Evolutionary conservation across 2,113 vertebrate species (phyloP), one percentile per base, ranked within the genome.

Genomic region (Cavia aperea): DNA sequence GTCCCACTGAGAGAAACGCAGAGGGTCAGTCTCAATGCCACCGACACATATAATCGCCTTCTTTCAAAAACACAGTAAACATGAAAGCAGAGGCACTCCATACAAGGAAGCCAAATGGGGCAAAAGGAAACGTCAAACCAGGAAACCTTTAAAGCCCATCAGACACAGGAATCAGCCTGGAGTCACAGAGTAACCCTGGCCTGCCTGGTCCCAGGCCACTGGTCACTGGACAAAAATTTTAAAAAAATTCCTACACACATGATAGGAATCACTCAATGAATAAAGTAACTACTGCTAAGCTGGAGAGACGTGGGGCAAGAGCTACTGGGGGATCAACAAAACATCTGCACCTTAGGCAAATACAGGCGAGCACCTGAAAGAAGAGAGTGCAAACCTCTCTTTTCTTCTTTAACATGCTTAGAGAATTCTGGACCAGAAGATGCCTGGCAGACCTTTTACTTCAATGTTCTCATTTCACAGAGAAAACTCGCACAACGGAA

Each of bases 111-210:
- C 77, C 93, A 75, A 73, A 79, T 46, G 90, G 95, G 9, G 91
- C 92, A 84, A 91, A 92, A 96, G 51, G n/a, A 81, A 65, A 94
- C 88, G 90, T 96, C 96, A 97, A 96, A 96, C 96, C 60, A 92
- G 93, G 90, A 95, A 72, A 26, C 86, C 7, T 51, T 49, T 77
- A 66, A 96, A 93, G 93, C 94, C 89, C 87, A 92, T 58, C 15
- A 60, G 60, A 89, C 88, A 56, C 65, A 90, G 90, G 18, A 88
- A 94, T 23, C 5, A 92, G 24, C 51, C 4, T 6, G 9, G 72
- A 87, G 10, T 72, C 33, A 83, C 7, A 0, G 16, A 29, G 24
- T 7, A 84, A 63, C 56, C 81, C 68, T 2, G 16, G 21, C 72
- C 89, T 15, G 66, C 82, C 88, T 72, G 19, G 33, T 9, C 7